Evolutionary conservation across 2,888 invertebrate genomes (phyloP).

Genomic region (Thera obeliscata): DNA sequence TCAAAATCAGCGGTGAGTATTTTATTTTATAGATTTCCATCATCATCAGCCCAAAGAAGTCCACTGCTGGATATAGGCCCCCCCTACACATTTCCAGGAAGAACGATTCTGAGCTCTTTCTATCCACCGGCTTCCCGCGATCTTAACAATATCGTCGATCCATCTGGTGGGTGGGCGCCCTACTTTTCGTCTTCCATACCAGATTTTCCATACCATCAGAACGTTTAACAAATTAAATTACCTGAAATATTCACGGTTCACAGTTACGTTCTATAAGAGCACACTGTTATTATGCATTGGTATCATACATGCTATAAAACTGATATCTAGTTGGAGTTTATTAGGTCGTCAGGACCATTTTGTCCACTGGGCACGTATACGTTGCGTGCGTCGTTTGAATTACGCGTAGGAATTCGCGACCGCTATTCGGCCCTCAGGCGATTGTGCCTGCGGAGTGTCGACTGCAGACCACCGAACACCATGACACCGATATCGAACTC

Average conservation of each 20-base stretch:
- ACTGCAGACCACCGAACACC: slow-evolving; percentile 60
- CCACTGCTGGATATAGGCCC: no score
- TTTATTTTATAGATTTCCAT: slow-evolving; percentile 1
- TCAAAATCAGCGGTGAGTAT: slow-evolving; percentile 72
- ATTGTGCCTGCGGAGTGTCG: slow-evolving; percentile 41
- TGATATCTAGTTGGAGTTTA: slow-evolving; percentile 68
- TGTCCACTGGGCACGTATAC: slow-evolving; percentile 74
- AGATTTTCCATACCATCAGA: no score
- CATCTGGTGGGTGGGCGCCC: no score
- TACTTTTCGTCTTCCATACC: no score
- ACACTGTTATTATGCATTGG: slow-evolving; percentile 47
- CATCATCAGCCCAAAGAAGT: no score
- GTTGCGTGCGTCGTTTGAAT: slow-evolving; percentile 74
- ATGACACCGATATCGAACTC: slow-evolving; percentile 76
- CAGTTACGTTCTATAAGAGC: slow-evolving; percentile 28
- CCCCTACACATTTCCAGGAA: no score
- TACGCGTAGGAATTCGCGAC: slow-evolving; percentile 83
- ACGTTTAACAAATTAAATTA: no score
- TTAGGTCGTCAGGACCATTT: slow-evolving; percentile 77
- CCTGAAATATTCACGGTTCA: neutral
- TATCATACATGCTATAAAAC: slow-evolving; percentile 52
- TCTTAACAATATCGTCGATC: no score
- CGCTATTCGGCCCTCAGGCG: slow-evolving; percentile 78
- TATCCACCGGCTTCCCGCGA: no score
- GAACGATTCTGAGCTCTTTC: no score